Percentiles rank a stretch among this genome's conserved stretches.
These are phyloP conservation scores for Nannoperca australis DNA, from an alignment of 2,797 vertebrate species.

Conservation along the genomic window DNA sequence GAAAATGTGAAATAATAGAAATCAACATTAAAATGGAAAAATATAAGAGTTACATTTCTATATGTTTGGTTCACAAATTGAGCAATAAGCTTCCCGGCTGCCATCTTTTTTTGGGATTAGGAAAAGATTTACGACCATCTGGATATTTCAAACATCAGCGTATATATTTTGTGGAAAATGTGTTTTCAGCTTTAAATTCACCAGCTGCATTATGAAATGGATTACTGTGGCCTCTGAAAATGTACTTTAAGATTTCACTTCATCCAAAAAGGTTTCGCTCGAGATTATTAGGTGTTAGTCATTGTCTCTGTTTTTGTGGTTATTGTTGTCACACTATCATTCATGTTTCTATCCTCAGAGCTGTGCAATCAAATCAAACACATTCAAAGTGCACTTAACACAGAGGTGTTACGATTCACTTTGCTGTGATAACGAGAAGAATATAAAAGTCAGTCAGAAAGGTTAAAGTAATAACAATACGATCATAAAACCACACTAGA, in stretches of 20 bases:
- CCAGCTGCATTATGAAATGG: background rate
- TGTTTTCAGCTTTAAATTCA: constrained; percentile 1
- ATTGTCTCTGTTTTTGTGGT: background rate
- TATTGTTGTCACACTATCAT: constrained; percentile 15
- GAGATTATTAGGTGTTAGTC: background rate
- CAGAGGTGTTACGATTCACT: constrained; percentile 32
- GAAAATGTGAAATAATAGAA: background rate
- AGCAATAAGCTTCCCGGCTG: background rate
- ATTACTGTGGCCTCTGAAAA: background rate
- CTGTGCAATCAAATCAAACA: constrained; percentile 8
- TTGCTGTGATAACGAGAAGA: background rate
- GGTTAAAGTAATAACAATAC: constrained; percentile 44
- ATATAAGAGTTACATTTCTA: background rate
- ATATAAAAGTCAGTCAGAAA: constrained; percentile 35
- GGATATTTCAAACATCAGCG: background rate
- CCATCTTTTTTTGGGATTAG: background rate
- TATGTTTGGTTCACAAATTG: background rate
- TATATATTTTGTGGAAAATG: background rate
- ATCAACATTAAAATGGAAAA: background rate
- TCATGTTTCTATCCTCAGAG: constrained; percentile 18
- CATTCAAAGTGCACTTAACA: constrained; percentile 36
- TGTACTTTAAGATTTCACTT: background rate
- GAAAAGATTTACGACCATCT: background rate
- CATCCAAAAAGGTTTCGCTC: background rate
- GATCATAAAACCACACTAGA: constrained; percentile 51